These are phyloP conservation scores for Tokudaia tokunoshimensis DNA, from an alignment of 2,797 vertebrate genomes.

Conservation along the genomic window DNA sequence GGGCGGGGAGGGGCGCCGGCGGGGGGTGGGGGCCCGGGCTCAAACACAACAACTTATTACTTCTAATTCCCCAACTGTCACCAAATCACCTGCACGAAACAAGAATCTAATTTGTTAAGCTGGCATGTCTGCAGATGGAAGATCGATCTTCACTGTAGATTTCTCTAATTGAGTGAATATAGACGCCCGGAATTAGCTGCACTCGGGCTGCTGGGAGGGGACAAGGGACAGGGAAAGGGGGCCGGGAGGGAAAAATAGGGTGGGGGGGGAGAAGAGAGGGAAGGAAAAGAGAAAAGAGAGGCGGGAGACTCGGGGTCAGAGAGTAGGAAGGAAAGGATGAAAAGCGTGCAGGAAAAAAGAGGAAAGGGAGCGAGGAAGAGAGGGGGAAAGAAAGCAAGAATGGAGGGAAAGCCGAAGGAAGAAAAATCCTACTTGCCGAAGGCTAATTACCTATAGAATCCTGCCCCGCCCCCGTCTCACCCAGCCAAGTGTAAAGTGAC, in stretches of 20 bases:
- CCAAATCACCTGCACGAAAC: slow-evolving; percentile 97
- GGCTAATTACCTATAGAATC: slow-evolving; percentile 74
- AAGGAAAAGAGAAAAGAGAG: background rate
- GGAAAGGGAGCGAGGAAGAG: background rate
- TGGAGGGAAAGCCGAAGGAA: background rate
- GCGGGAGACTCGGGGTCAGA: background rate
- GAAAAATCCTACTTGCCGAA: background rate
- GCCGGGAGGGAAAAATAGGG: background rate
- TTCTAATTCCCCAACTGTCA: slow-evolving; percentile 96
- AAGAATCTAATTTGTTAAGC: slow-evolving; percentile 98
- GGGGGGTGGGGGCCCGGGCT: slow-evolving; percentile 85
- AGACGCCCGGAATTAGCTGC: slow-evolving; percentile 92
- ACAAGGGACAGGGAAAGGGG: background rate
- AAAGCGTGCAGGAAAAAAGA: background rate
- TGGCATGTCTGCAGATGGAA: slow-evolving; percentile 96
- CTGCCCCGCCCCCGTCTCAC: background rate
- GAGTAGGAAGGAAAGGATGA: background rate
- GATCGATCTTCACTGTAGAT: slow-evolving; percentile 98
- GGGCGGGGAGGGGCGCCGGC: slow-evolving; percentile 76
- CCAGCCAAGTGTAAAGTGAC: slow-evolving; percentile 78
- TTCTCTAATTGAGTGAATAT: slow-evolving; percentile 97
- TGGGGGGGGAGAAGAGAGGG: background rate
- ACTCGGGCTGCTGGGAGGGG: slow-evolving; percentile 83
- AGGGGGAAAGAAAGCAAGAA: slow-evolving; percentile 49
- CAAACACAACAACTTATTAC: slow-evolving; percentile 94